A percentile compares a stretch with the other conserved stretches of the same genome.
These are phyloP conservation scores for Melitaea cinxia DNA, from an alignment of 1,140 invertebrate species.

Conservation along the genomic window DNA sequence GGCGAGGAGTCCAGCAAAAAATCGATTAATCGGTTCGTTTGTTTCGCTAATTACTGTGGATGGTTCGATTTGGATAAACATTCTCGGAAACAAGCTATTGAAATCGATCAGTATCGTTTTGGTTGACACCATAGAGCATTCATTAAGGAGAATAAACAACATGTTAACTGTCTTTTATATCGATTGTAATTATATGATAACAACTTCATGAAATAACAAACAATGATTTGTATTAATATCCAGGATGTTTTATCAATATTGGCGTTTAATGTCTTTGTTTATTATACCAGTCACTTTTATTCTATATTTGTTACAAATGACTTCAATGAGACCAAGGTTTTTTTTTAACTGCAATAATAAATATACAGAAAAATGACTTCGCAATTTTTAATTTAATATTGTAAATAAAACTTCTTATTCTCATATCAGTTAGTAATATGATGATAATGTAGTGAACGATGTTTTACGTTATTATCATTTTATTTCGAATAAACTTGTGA, in stretches of 20 bases:
- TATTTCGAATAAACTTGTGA: too few species aligned
- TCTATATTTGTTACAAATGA: not conserved
- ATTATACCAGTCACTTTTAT: not conserved
- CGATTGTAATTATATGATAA: not conserved
- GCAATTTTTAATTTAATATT: too few species aligned
- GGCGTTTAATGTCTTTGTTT: not conserved
- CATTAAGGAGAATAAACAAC: constrained; percentile 20
- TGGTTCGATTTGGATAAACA: constrained; percentile 29
- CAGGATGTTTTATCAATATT: not conserved
- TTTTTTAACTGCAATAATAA: too few species aligned
- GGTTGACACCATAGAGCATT: constrained; percentile 15
- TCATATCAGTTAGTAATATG: too few species aligned
- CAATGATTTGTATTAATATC: not conserved
- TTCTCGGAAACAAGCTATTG: constrained; percentile 22
- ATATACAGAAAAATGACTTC: too few species aligned
- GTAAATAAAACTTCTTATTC: too few species aligned
- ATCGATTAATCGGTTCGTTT: constrained; percentile 32
- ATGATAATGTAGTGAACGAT: too few species aligned
- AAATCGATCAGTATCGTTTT: constrained; percentile 14
- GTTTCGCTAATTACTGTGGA: constrained; percentile 39
- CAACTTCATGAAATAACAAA: not conserved
- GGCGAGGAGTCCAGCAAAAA: constrained; percentile 35
- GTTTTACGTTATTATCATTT: too few species aligned
- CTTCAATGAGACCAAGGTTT: too few species aligned
- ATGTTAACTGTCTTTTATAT: constrained; percentile 1